These are phyloP conservation scores for Glossophaga mutica DNA, from an alignment of 2,797 vertebrate genomes.

Conservation along the genomic window DNA sequence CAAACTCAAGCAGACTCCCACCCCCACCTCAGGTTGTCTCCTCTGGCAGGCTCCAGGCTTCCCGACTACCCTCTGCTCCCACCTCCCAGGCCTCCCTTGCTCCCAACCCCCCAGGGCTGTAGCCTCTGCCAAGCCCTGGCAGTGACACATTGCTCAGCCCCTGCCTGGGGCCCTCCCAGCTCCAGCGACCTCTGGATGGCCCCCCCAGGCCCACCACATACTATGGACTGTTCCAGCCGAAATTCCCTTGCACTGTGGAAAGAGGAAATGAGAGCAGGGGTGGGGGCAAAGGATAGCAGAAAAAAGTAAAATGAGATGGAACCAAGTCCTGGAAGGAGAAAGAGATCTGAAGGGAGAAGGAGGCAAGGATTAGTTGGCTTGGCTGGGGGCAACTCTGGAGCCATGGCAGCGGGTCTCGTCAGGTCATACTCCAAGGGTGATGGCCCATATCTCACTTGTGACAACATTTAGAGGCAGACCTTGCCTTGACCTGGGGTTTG, in stretches of 20 bases:
- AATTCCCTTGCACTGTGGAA: constrained; percentile 75
- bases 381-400: neutral
- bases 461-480: neutral
- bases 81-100: constrained; percentile 41
- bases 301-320: constrained; percentile 56
- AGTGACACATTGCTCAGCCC: constrained; percentile 76
- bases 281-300: constrained; percentile 35
- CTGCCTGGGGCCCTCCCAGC: constrained; percentile 73
- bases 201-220: constrained; percentile 76
- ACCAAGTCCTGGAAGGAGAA: constrained; percentile 42
- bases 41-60: neutral
- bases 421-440: neutral
- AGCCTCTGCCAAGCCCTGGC: constrained; percentile 64
- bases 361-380: neutral
- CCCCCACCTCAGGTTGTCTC: neutral
- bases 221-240: constrained; percentile 67
- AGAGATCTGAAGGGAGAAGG: neutral
- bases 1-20: neutral
- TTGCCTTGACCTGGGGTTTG: neutral
- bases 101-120: constrained; percentile 27
- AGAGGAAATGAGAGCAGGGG: constrained; percentile 74
- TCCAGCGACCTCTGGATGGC: constrained; percentile 82
- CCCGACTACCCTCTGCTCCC: neutral
- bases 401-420: neutral
- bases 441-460: neutral